These are phyloP conservation scores for Polypedilum pembai DNA, from an alignment of 1,140 invertebrate species.

Conservation along the genomic window DNA sequence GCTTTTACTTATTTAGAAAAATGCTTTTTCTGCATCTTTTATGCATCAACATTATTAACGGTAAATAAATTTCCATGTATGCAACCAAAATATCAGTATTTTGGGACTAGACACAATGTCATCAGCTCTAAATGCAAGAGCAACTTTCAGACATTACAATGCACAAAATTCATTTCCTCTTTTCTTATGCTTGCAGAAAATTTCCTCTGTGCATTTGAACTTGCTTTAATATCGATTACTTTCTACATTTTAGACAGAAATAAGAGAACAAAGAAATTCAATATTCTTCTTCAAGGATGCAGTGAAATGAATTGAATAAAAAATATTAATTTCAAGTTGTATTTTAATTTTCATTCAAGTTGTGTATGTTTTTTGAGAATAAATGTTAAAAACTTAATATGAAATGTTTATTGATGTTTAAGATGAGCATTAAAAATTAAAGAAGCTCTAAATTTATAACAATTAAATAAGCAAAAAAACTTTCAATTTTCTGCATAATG, in stretches of 20 bases:
- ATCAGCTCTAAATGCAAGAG: background rate
- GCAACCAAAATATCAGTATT: background rate
- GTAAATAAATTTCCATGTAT: slow-evolving; percentile 9
- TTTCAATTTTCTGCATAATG: too few relatives aligned
- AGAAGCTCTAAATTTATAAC: background rate
- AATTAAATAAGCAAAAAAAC: too few relatives aligned
- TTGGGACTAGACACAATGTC: background rate
- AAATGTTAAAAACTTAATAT: background rate
- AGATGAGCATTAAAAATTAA: background rate
- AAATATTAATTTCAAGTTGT: background rate
- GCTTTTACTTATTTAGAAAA: slow-evolving; percentile 1
- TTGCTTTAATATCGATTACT: background rate
- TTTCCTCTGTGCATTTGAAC: background rate
- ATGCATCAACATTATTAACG: slow-evolving; percentile 6
- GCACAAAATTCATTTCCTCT: background rate
- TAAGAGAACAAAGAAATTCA: background rate
- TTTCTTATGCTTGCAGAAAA: background rate
- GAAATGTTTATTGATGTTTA: background rate
- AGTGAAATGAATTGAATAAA: background rate
- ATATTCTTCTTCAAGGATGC: background rate
- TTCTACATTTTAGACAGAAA: background rate
- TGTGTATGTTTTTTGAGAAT: too few relatives aligned
- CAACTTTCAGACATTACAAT: background rate
- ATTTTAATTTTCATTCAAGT: background rate
- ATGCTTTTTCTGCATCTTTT: background rate